phyloP scores from a whole-genome alignment of 2,888 invertebrate species.

The Elysia crispata region DNA sequence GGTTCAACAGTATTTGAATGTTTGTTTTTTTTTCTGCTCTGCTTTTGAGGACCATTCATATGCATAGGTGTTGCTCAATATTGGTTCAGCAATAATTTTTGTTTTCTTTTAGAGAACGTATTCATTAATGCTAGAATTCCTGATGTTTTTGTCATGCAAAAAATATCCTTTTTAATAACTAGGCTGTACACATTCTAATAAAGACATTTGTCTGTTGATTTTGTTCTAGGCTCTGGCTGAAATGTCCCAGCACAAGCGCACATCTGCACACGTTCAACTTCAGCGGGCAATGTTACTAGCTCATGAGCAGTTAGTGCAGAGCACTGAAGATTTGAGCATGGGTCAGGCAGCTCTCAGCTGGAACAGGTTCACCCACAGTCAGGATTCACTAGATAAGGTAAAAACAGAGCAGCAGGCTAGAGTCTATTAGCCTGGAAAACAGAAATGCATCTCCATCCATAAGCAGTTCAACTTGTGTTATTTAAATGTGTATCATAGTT shows the following conservation, averaged over 20 bases:
- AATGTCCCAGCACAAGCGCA: conserved; percentile 52
- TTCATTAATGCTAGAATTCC: not conserved
- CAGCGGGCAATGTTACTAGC: conserved; percentile 55
- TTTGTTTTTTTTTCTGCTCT: too few relatives aligned
- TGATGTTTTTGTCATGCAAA: not conserved
- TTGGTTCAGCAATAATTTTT: too few relatives aligned
- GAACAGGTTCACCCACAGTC: conserved; percentile 51
- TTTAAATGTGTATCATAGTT: too few relatives aligned
- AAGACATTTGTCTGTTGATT: not conserved
- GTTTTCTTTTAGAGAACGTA: too few relatives aligned
- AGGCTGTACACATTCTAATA: not conserved
- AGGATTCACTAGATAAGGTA: conserved; percentile 52
- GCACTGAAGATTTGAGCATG: conserved; percentile 52
- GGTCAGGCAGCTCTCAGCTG: conserved; percentile 46
- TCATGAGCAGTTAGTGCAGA: conserved; percentile 51
- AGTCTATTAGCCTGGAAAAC: not conserved
- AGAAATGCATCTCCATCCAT: too few relatives aligned
- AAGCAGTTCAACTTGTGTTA: too few relatives aligned
- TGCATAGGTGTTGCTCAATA: too few relatives aligned
- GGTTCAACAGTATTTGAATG: too few relatives aligned
- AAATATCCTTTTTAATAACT: not conserved
- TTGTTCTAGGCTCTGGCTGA: conserved; percentile 51
- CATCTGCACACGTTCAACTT: conserved; percentile 53
- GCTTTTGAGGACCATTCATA: too few relatives aligned
- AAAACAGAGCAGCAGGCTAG: not conserved